These are phyloP conservation scores for Chrysolina americana DNA, from an alignment of 2,888 invertebrate genomes.

Conservation along the genomic window DNA sequence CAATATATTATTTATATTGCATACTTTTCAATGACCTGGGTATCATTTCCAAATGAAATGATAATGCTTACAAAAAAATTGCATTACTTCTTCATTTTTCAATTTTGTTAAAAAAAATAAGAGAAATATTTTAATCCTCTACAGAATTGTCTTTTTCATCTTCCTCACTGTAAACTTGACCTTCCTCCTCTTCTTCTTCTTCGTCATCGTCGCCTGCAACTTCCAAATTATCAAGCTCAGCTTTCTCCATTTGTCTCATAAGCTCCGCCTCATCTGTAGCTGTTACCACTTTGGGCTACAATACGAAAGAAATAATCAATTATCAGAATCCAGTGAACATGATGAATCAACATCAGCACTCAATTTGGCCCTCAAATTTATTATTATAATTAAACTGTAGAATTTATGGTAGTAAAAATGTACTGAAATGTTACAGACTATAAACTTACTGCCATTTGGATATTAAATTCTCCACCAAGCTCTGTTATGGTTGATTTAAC, in stretches of 20 bases:
- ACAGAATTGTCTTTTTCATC: constrained; percentile 46
- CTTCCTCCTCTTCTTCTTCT: constrained; percentile 78
- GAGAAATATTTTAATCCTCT: constrained; percentile 31
- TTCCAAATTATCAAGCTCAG: constrained; percentile 95
- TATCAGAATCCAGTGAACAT: background rate
- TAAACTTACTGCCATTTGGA: constrained; percentile 84
- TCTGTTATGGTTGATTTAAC: constrained; percentile 87
- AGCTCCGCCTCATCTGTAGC: constrained; percentile 98
- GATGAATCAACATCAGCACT: background rate
- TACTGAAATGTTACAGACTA: constrained; percentile 17
- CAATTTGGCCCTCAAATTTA: too few relatives aligned
- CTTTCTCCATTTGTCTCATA: constrained; percentile 92
- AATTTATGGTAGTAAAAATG: too few relatives aligned
- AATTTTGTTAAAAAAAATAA: background rate
- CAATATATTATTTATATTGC: constrained; percentile 19
- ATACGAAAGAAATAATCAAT: constrained; percentile 27
- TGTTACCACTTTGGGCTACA: constrained; percentile 93
- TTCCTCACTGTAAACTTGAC: constrained; percentile 60
- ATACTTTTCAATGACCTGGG: background rate
- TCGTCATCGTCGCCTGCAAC: constrained; percentile 91
- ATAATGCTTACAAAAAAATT: background rate
- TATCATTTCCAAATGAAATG: background rate
- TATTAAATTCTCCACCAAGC: constrained; percentile 92
- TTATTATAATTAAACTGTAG: too few relatives aligned
- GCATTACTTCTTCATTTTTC: background rate